A percentile compares a stretch with the other conserved stretches of the same genome.
Evolutionary conservation across 2,797 vertebrate species (phyloP).

Genomic region (Morus bassanus): DNA sequence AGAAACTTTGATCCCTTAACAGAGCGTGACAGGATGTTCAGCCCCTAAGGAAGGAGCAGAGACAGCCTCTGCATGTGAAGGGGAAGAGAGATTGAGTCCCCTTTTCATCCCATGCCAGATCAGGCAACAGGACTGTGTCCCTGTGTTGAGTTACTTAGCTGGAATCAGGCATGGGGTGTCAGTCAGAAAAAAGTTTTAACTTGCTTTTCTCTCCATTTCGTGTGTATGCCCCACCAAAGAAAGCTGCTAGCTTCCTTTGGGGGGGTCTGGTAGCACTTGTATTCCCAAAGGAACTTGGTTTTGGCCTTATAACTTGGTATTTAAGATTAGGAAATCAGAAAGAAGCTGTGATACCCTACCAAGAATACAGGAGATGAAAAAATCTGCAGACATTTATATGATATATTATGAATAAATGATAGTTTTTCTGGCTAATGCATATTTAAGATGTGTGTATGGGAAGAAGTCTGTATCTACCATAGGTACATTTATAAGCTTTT

Average conservation of each 20-base stretch:
- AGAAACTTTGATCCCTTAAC: not conserved
- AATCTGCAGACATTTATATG: not conserved
- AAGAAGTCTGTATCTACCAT: not conserved
- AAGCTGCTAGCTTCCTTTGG: not conserved
- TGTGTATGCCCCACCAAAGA: not conserved
- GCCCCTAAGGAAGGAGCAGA: not conserved
- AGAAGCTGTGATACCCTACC: not conserved
- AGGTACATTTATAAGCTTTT: not conserved
- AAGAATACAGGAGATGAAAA: not conserved
- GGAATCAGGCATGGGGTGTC: not conserved
- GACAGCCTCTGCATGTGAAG: fast-evolving
- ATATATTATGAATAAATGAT: not conserved
- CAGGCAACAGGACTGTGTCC: not conserved
- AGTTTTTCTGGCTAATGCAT: not conserved
- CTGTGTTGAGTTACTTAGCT: not conserved
- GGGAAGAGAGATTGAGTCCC: not conserved
- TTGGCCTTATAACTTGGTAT: not conserved
- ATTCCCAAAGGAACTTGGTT: not conserved
- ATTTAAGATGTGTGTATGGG: not conserved
- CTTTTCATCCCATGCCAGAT: not conserved
- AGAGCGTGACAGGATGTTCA: not conserved
- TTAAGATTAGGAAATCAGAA: not conserved
- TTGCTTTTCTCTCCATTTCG: not conserved
- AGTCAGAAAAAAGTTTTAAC: not conserved
- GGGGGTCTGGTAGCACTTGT: not conserved